phyloP scores from a whole-genome alignment of 2,113 vertebrate genomes.

The Eulacestoma nigropectus region DNA sequence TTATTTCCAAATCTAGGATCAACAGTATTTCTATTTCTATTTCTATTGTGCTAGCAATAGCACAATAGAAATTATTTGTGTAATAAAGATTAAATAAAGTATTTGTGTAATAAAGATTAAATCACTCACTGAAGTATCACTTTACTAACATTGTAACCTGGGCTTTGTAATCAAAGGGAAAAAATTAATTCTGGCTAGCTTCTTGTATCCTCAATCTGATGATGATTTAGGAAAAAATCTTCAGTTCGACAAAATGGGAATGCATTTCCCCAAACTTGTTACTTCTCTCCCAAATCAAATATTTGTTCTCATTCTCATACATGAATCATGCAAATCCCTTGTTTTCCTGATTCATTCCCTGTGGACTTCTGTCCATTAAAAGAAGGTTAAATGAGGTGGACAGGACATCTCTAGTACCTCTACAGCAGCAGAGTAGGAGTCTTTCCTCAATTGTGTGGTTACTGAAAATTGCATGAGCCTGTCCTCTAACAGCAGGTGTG shows the following conservation, averaged over 20 bases:
- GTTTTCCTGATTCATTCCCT: neutral
- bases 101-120: neutral
- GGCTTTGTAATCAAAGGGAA: neutral
- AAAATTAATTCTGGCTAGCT: neutral
- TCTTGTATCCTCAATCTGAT: neutral
- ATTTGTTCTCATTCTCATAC: neutral
- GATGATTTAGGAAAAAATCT: neutral
- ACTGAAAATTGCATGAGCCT: neutral
- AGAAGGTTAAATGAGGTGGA: conserved; percentile 1
- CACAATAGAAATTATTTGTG: too few species aligned
- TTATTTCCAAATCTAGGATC: neutral
- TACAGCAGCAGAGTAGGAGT: neutral
- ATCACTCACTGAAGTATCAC: neutral
- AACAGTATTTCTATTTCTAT: neutral
- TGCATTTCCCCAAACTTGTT: conserved; percentile 15
- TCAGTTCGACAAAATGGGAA: neutral
- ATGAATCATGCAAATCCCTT: neutral
- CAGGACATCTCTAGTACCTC: neutral
- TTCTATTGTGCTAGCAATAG: neutral
- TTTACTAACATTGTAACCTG: neutral
- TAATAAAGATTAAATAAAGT: neutral
- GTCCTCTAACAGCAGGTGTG: neutral
- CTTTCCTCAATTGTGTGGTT: neutral
- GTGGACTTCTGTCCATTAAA: neutral
- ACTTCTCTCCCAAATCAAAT: neutral